These are phyloP conservation scores for Plestiodon gilberti DNA, from an alignment of 2,113 vertebrate species.

Conservation along the genomic window DNA sequence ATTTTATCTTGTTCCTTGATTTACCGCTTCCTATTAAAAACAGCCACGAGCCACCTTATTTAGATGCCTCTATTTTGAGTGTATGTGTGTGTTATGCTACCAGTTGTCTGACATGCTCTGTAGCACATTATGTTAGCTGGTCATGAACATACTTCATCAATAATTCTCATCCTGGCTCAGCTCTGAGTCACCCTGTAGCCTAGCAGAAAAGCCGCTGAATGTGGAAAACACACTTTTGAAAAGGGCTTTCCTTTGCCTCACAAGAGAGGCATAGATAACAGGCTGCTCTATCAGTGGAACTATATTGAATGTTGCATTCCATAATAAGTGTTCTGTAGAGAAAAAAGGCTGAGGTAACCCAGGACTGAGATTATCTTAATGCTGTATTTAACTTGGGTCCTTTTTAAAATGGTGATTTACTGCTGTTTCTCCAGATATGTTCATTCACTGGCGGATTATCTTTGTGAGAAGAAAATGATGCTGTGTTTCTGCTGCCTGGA, in stretches of 20 bases:
- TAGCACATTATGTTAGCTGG: slow-evolving; percentile 36
- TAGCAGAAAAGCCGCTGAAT: slow-evolving; percentile 52
- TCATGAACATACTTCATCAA: slow-evolving; percentile 40
- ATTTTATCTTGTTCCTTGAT: slow-evolving; percentile 44
- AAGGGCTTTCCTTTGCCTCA: slow-evolving; percentile 40
- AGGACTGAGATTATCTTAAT: neutral
- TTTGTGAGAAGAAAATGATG: slow-evolving; percentile 47
- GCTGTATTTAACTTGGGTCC: slow-evolving; percentile 9
- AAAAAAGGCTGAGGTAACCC: neutral
- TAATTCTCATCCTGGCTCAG: slow-evolving; percentile 41
- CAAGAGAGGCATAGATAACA: slow-evolving; percentile 41
- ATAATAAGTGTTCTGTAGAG: neutral
- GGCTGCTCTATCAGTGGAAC: neutral
- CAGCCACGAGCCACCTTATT: slow-evolving; percentile 54
- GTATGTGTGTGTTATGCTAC: slow-evolving; percentile 42
- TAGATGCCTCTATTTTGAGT: neutral
- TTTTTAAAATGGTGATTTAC: slow-evolving; percentile 46
- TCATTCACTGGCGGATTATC: slow-evolving; percentile 49
- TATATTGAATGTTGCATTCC: slow-evolving; percentile 18
- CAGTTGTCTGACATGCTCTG: slow-evolving; percentile 21
- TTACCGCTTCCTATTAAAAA: slow-evolving; percentile 29
- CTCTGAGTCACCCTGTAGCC: slow-evolving; percentile 55
- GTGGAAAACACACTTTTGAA: neutral
- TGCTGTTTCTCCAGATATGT: slow-evolving; percentile 36
- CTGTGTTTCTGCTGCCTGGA: slow-evolving; percentile 19